Conservation (phyloP, 2,888 invertebrate genomes). For the Germaria angustata region DNA sequence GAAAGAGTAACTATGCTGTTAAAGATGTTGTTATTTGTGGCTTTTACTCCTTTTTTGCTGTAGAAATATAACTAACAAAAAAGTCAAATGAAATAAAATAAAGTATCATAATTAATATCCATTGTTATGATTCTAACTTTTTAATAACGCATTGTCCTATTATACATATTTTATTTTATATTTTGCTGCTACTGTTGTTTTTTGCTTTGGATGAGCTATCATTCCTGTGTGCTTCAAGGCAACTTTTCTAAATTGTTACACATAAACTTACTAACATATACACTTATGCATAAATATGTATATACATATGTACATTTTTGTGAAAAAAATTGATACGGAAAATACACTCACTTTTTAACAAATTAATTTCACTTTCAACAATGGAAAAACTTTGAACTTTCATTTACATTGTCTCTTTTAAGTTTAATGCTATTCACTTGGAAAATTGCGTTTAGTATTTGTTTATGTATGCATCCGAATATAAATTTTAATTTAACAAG, state of each 20-base stretch:
- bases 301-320: background rate
- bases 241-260: constrained; percentile 42
- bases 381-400: background rate
- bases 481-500: constrained; percentile 42
- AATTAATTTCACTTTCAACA: constrained; percentile 23
- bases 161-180: background rate
- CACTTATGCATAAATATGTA: background rate
- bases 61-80: background rate
- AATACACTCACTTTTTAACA: constrained; percentile 42
- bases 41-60: background rate
- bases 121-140: background rate
- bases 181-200: background rate
- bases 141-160: constrained; percentile 3
- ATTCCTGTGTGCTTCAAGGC: constrained; percentile 53
- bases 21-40: background rate
- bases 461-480: background rate
- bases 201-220: constrained; percentile 42
- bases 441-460: constrained; percentile 12
- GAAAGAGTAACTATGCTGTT: background rate
- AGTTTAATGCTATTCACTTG: constrained; percentile 17
- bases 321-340: constrained; percentile 11
- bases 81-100: background rate
- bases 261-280: background rate
- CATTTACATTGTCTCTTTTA: background rate
- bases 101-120: background rate